Percentiles rank a stretch among this genome's conserved stretches.
These are phyloP conservation scores for Macaca mulatta DNA, from an alignment of 2,113 vertebrate genomes.

Conservation along the genomic window DNA sequence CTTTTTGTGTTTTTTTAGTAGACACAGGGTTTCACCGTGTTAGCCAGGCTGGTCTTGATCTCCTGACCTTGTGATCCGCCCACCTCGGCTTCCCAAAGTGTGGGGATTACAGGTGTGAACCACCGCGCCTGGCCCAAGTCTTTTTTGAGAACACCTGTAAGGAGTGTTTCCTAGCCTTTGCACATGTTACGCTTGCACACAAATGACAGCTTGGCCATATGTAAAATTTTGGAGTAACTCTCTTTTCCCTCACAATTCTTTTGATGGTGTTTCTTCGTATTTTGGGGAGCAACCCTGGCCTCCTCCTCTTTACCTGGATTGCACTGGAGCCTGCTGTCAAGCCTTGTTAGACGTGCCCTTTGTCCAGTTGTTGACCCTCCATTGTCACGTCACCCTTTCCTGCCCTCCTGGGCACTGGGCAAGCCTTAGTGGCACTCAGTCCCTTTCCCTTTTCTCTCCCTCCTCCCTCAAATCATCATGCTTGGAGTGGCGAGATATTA, in stretches of 20 bases:
- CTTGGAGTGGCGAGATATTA: background rate
- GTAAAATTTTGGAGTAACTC: background rate
- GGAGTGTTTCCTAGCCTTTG: background rate
- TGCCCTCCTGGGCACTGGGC: background rate
- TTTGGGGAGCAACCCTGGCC: background rate
- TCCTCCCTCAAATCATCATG: background rate
- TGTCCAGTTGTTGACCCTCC: background rate
- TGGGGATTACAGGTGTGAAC: too few relatives aligned
- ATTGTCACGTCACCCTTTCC: background rate
- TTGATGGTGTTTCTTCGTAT: background rate
- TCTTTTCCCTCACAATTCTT: background rate
- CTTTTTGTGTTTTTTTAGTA: too few relatives aligned
- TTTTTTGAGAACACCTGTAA: too few relatives aligned
- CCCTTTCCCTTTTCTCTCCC: background rate
- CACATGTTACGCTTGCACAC: background rate
- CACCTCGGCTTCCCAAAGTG: too few relatives aligned
- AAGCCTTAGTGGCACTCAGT: background rate
- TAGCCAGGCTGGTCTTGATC: too few relatives aligned
- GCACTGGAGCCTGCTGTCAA: fast-evolving
- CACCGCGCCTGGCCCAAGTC: too few relatives aligned
- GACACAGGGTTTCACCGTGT: too few relatives aligned
- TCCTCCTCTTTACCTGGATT: background rate
- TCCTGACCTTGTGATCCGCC: too few relatives aligned
- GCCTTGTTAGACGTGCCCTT: background rate
- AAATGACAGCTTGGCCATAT: background rate